phyloP scores from a whole-genome alignment of 2,888 invertebrate genomes.

The Watsonalla binaria region DNA sequence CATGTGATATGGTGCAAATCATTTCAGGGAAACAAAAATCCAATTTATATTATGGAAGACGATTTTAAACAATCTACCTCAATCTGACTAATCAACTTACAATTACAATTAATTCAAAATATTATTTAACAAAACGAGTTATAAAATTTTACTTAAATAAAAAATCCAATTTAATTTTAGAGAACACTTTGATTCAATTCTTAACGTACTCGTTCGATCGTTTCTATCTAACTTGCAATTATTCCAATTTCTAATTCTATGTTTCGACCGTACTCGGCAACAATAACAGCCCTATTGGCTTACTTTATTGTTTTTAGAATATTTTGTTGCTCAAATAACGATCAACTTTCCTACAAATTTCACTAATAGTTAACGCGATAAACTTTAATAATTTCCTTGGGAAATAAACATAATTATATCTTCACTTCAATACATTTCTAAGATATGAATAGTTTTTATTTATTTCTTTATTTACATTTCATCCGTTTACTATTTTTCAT shows the following conservation, averaged over 20 bases:
- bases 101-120: conserved; percentile 20
- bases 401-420: conserved; percentile 58
- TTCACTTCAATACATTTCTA: conserved; percentile 72
- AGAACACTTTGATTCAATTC: conserved; percentile 29
- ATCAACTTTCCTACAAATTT: conserved; percentile 48
- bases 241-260: conserved; percentile 22
- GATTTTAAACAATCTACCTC: conserved; percentile 57
- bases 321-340: conserved; percentile 29
- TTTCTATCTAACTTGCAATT: conserved; percentile 36
- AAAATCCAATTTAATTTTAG: conserved; percentile 15
- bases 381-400: conserved; percentile 73
- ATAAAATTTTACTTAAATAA: conserved; percentile 7
- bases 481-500: conserved; percentile 31
- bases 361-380: conserved; percentile 69
- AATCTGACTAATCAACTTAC: conserved; percentile 41
- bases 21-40: conserved; percentile 49
- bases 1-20: conserved; percentile 42
- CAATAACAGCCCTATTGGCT: neutral
- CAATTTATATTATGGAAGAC: conserved; percentile 72
- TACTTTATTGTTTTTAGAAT: conserved; percentile 6
- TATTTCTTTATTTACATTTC: conserved; percentile 56
- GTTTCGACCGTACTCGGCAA: conserved; percentile 11
- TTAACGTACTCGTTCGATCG: conserved; percentile 18
- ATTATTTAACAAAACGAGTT: conserved; percentile 12
- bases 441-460: conserved; percentile 71